These are phyloP conservation scores for Amphiprion percula DNA, from an alignment of 2,113 vertebrate genomes.

Conservation along the genomic window DNA sequence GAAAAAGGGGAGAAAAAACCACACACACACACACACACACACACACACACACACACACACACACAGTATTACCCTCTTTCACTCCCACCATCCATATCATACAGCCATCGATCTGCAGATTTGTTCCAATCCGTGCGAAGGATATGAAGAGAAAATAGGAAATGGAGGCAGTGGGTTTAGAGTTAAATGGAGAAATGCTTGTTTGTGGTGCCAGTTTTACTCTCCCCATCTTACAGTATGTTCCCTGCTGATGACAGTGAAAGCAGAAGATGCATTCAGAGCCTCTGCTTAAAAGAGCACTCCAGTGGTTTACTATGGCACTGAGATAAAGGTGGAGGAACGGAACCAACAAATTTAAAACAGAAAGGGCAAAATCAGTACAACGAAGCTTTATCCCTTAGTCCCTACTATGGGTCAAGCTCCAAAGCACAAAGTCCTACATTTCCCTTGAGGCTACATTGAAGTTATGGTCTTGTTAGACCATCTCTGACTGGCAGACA, in stretches of 20 bases:
- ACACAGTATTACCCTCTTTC: constrained; percentile 37
- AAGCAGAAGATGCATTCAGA: background rate
- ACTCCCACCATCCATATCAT: constrained; percentile 50
- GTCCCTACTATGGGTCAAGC: background rate
- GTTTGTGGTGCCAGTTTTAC: constrained; percentile 23
- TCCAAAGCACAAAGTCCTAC: background rate
- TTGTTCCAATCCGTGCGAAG: constrained; percentile 52
- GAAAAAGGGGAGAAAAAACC: constrained; percentile 28
- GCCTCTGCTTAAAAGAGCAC: background rate
- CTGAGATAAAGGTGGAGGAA: background rate
- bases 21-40: background rate
- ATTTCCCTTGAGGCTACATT: background rate
- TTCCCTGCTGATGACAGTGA: background rate
- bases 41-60: constrained; percentile 24
- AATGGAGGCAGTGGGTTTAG: constrained; percentile 33
- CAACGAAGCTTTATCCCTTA: background rate
- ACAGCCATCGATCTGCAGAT: constrained; percentile 58
- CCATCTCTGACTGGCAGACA: too few species aligned
- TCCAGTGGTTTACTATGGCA: background rate
- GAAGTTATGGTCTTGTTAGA: background rate
- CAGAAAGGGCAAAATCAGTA: background rate
- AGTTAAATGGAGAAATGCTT: constrained; percentile 24
- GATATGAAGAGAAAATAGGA: constrained; percentile 45
- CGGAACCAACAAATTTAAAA: constrained; percentile 8
- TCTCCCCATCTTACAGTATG: background rate